phyloP scores from a whole-genome alignment of 2,113 vertebrate genomes.

The Dasyprocta punctata region DNA sequence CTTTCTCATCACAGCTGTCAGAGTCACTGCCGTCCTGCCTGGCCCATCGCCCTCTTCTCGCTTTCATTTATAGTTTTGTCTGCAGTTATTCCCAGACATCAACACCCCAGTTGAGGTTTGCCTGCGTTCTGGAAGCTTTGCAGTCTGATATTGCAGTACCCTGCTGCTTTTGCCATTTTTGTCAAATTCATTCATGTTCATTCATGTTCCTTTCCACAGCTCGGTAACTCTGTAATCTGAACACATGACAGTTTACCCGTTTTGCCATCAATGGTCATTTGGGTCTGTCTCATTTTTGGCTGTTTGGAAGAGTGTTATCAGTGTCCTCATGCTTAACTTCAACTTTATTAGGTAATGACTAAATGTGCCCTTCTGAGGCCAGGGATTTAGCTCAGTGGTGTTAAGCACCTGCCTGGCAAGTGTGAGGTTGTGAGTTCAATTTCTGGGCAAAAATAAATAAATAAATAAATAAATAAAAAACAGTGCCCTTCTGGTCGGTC shows the following conservation, averaged over 20 bases:
- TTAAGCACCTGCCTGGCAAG: too few relatives aligned
- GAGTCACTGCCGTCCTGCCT: neutral
- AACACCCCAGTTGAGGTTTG: neutral
- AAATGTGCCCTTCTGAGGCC: neutral
- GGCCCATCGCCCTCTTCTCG: fast-evolving
- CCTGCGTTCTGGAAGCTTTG: neutral
- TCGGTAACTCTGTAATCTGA: fast-evolving
- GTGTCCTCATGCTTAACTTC: too few relatives aligned
- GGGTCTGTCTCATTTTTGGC: neutral
- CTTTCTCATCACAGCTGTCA: neutral
- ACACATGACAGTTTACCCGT: neutral
- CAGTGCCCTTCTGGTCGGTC: neutral
- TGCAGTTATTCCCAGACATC: neutral
- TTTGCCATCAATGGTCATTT: fast-evolving
- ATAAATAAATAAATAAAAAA: too few relatives aligned
- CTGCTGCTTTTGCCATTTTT: neutral
- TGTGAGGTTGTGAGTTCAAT: too few relatives aligned
- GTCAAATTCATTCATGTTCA: neutral
- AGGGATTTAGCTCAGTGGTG: too few relatives aligned
- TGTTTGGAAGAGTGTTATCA: neutral
- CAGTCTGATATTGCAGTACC: fast-evolving
- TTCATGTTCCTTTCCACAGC: fast-evolving
- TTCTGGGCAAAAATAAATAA: too few relatives aligned
- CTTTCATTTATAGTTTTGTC: neutral
- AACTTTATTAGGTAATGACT: too few relatives aligned